These are phyloP conservation scores for Heteropelma amictum DNA, from an alignment of 2,888 invertebrate species.

Conservation along the genomic window DNA sequence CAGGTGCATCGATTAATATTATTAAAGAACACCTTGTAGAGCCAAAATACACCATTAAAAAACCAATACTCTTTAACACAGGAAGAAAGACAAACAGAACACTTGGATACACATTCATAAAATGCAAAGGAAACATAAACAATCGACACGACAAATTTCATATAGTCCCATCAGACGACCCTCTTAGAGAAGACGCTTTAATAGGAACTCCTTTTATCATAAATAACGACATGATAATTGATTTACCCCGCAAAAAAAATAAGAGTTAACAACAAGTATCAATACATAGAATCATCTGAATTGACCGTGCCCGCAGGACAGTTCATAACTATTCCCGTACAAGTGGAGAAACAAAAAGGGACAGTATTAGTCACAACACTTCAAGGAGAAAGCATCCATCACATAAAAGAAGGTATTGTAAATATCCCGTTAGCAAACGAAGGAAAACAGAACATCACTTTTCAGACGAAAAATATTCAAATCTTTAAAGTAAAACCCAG, in stretches of 20 bases:
- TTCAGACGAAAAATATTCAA: slow-evolving; percentile 17
- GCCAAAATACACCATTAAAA: slow-evolving; percentile 27
- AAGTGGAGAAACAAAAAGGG: slow-evolving; percentile 29
- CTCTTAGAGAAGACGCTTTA: slow-evolving; percentile 23
- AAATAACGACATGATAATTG: slow-evolving; percentile 34
- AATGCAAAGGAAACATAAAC: slow-evolving; percentile 35
- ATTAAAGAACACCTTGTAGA: slow-evolving; percentile 31
- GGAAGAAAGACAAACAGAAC: slow-evolving; percentile 28
- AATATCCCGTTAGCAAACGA: slow-evolving; percentile 37
- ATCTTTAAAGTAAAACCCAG: slow-evolving; percentile 27
- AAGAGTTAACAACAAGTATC: slow-evolving; percentile 16
- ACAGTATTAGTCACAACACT: slow-evolving; percentile 31
- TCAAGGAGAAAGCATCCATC: slow-evolving; percentile 37
- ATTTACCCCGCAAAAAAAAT: slow-evolving; percentile 27
- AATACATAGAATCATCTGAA: slow-evolving; percentile 25
- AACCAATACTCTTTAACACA: slow-evolving; percentile 30
- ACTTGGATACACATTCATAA: slow-evolving; percentile 14
- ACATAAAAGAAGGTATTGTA: slow-evolving; percentile 33
- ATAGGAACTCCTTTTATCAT: slow-evolving; percentile 41
- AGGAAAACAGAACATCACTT: slow-evolving; percentile 32
- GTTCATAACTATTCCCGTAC: slow-evolving; percentile 22
- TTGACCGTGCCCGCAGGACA: slow-evolving; percentile 31
- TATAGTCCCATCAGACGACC: slow-evolving; percentile 35
- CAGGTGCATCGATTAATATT: slow-evolving; percentile 39
- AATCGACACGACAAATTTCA: slow-evolving; percentile 33